A percentile compares a stretch with the other conserved stretches of the same genome.
Evolutionary conservation across 53 echinoderm and acorn worm genomes (phyloP).

Genomic region (Actinopyga echinites): DNA sequence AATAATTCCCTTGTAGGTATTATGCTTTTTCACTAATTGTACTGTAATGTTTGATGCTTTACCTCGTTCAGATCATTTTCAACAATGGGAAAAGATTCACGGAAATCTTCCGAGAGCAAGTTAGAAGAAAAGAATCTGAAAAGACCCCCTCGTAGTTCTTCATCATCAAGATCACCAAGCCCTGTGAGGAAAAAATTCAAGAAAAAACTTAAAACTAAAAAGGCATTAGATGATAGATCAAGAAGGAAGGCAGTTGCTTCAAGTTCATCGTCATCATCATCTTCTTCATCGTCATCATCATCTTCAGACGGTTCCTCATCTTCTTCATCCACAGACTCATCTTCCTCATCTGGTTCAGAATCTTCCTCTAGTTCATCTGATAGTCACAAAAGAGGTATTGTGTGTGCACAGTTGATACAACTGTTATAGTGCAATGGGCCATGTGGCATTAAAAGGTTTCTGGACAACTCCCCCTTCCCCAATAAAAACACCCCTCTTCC

Average conservation of each 20-base stretch:
- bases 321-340: slow-evolving; percentile 1
- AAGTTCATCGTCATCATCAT: not conserved
- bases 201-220: not conserved
- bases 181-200: not conserved
- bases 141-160: not conserved
- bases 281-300: not conserved
- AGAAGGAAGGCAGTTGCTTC: not conserved
- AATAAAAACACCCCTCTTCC: too few relatives aligned
- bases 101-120: not conserved
- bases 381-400: slow-evolving; percentile 20
- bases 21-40: too few relatives aligned
- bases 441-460: too few relatives aligned
- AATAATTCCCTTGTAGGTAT: too few relatives aligned
- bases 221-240: not conserved
- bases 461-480: too few relatives aligned
- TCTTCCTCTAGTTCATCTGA: slow-evolving; percentile 32
- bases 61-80: too few relatives aligned
- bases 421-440: too few relatives aligned
- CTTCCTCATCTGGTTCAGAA: slow-evolving; percentile 6
- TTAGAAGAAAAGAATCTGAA: not conserved
- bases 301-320: slow-evolving; percentile 7
- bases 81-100: too few relatives aligned
- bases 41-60: too few relatives aligned
- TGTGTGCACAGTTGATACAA: too few relatives aligned
- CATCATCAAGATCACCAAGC: slow-evolving; percentile 18